These are phyloP conservation scores for Silurus aristotelis DNA, from an alignment of 2,797 vertebrate species.

Conservation along the genomic window DNA sequence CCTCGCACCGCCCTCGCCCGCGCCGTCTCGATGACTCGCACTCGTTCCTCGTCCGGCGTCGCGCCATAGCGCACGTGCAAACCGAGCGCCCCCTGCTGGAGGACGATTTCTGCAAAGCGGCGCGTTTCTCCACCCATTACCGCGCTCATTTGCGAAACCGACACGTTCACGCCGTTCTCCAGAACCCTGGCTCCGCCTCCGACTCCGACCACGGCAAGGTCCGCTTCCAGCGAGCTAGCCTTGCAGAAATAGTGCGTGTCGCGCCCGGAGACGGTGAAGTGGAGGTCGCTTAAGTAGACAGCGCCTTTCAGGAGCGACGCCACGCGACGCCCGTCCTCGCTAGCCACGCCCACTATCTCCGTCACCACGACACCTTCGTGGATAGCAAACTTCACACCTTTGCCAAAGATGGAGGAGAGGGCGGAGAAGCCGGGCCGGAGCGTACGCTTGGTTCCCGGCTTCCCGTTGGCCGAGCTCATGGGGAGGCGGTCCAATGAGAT, in stretches of 20 bases:
- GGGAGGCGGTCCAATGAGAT: constrained; percentile 87
- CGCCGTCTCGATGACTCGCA: constrained; percentile 86
- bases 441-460: constrained; percentile 62
- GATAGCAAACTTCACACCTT: constrained; percentile 92
- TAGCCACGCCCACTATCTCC: constrained; percentile 93
- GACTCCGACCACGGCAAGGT: constrained; percentile 84
- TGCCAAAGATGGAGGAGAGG: constrained; percentile 91
- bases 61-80: constrained; percentile 94
- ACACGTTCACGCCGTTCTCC: constrained; percentile 94
- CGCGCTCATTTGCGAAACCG: constrained; percentile 95
- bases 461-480: constrained; percentile 76
- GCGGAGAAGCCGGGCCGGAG: constrained; percentile 86
- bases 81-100: constrained; percentile 92
- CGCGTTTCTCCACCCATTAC: constrained; percentile 89
- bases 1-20: constrained; percentile 86
- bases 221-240: constrained; percentile 89
- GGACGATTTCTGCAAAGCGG: constrained; percentile 94
- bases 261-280: constrained; percentile 90
- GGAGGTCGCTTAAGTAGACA: constrained; percentile 85
- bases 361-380: constrained; percentile 86
- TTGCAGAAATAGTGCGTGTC: constrained; percentile 98
- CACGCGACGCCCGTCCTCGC: constrained; percentile 93
- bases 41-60: constrained; percentile 88
- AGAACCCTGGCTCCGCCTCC: constrained; percentile 85
- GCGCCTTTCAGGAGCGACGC: constrained; percentile 90